These are phyloP conservation scores for Brachionus angularis DNA, from an alignment of 1,140 invertebrate genomes.

Conservation along the genomic window DNA sequence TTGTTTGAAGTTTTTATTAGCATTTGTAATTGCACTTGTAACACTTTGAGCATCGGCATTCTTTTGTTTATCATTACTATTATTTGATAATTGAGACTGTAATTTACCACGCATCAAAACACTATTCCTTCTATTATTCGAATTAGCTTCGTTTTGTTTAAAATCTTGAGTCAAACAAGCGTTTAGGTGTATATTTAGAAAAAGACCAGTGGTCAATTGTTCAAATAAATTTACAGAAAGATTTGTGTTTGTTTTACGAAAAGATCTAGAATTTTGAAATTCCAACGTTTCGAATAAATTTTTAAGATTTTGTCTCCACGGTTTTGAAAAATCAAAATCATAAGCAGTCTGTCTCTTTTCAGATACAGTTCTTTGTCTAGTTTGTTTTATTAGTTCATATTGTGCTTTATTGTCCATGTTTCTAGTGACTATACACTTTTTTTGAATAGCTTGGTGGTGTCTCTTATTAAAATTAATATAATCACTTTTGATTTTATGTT, in stretches of 20 bases:
- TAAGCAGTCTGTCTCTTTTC: not conserved
- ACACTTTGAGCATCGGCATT: not conserved
- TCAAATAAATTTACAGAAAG: constrained; percentile 11
- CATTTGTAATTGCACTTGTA: not conserved
- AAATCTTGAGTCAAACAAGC: not conserved
- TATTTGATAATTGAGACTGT: not conserved
- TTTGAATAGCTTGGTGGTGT: not conserved
- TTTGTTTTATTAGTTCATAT: not conserved
- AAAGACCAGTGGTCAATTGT: constrained; percentile 15
- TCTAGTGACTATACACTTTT: not conserved
- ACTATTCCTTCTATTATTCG: too few relatives aligned
- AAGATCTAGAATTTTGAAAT: constrained; percentile 24
- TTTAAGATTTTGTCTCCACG: constrained; percentile 19
- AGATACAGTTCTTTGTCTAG: not conserved
- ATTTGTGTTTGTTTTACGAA: not conserved
- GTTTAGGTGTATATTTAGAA: constrained; percentile 25
- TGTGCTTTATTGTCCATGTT: not conserved
- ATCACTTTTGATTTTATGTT: not conserved
- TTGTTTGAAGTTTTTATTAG: not conserved
- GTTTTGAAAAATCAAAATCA: not conserved
- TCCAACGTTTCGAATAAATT: constrained; percentile 28
- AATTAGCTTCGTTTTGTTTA: not conserved
- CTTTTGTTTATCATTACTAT: not conserved
- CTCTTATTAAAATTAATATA: constrained; percentile 10
- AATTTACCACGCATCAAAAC: not conserved